Conservation (phyloP, 2,113 vertebrate species). For the Cervus canadensis region DNA sequence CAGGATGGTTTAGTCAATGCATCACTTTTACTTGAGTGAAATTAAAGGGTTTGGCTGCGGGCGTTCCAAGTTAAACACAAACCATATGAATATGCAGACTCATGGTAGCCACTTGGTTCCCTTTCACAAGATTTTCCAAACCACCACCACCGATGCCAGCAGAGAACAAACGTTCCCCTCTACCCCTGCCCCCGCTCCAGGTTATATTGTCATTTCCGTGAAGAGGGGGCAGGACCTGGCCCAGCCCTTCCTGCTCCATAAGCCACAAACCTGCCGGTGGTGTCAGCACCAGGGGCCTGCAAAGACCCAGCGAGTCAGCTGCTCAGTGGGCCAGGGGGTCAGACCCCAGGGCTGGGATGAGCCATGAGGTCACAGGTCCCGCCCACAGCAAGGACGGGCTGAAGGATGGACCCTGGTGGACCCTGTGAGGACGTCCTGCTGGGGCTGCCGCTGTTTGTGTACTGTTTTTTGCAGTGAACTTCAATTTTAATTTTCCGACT, state of each 20-base stretch:
- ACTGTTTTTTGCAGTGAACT: neutral
- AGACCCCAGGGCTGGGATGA: neutral
- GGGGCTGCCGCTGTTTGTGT: accelerated
- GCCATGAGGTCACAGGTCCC: neutral
- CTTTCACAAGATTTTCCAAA: neutral
- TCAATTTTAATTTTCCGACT: neutral
- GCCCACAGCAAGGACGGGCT: accelerated
- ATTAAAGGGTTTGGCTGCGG: neutral
- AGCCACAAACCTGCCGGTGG: neutral
- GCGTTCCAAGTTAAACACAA: conserved; percentile 19
- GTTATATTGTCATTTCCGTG: neutral
- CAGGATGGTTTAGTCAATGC: neutral
- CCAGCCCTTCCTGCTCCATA: neutral
- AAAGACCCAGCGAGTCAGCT: neutral
- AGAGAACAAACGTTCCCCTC: neutral
- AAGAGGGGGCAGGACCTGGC: neutral
- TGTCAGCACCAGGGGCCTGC: neutral
- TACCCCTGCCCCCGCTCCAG: accelerated
- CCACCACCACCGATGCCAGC: neutral
- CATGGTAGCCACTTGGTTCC: neutral
- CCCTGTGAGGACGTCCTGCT: accelerated
- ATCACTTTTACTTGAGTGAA: neutral
- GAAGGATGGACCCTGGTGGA: accelerated
- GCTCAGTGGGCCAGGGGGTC: neutral
- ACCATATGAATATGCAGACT: conserved; percentile 12